Base-by-base conservation (phyloP, 2,797 vertebrate species). In the Otolemur crassicaudatus region DNA sequence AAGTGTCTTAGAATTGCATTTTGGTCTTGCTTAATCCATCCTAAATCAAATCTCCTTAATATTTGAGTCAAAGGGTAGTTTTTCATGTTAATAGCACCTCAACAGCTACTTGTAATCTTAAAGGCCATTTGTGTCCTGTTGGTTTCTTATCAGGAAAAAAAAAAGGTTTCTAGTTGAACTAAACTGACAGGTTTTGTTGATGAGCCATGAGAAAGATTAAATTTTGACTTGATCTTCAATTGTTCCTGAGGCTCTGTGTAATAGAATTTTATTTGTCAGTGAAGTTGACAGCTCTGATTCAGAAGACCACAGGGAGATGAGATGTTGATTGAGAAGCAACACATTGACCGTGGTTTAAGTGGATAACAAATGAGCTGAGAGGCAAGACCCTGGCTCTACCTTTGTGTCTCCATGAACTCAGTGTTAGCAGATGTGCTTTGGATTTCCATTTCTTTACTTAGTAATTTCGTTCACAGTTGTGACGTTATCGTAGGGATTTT, bases 251-350 rank as follows among this genome's bases (percentile, higher is more conserved):
- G 73, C 67, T 97, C 80, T 95, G 11, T 94, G 61, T 93, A 90
- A 91, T 77, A 96, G 17, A 63, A 94, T 80, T 94, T 46, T 37
- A 89, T 29, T 97, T 98, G 34, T 85, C 81, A 88, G 34, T 88
- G 87, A 94, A 49, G 43, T 93, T 76, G 89, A 87, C 43, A 95
- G 19, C 43, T 81, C 46, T 67, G 34, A 11, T 0, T 1, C 37
- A 53, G 60, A 73, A 94, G 82, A 79, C 40, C 16, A 22, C 53
- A 58, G 56, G 91, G 92, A 87, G 16, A 43, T 56, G 34, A 95
- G 73, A 31, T 73, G 40, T 90, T 92, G 90, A 90, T 94, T 85
- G 94, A 77, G 53, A 96, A 90, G 20, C 34, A 37, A 34, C 83
- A 25, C 63, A 23, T 3, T 81, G 56, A 86, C 43, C 49, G 34